phyloP scores from a whole-genome alignment of 2,113 vertebrate genomes.

The Xerus inauris region DNA sequence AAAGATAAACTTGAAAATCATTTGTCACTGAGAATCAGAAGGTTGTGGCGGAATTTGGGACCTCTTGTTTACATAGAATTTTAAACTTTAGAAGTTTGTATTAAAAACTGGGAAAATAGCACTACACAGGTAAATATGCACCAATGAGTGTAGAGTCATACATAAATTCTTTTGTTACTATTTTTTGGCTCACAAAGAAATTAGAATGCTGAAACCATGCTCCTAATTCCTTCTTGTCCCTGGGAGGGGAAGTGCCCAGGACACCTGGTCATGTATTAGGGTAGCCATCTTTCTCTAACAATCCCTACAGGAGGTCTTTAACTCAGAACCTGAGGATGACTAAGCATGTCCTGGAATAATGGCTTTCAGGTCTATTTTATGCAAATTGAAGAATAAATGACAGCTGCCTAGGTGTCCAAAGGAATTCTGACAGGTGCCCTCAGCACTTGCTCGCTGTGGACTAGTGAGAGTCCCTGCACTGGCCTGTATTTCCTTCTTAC shows the following conservation, averaged over 20 bases:
- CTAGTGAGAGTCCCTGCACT: neutral
- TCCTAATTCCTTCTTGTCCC: neutral
- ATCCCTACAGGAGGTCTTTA: neutral
- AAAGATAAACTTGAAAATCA: neutral
- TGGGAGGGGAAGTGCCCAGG: neutral
- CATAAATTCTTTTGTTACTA: neutral
- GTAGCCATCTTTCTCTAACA: neutral
- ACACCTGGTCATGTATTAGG: neutral
- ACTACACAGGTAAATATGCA: neutral
- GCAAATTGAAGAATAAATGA: neutral
- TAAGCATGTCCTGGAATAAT: neutral
- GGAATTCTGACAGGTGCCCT: neutral
- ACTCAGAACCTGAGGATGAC: neutral
- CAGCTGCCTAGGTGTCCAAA: neutral
- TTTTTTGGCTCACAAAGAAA: neutral
- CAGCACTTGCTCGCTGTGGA: neutral
- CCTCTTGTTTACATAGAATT: neutral
- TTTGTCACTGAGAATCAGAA: neutral
- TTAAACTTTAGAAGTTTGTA: neutral
- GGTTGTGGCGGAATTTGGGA: neutral
- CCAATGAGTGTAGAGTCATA: neutral
- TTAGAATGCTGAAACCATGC: neutral
- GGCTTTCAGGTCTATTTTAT: neutral
- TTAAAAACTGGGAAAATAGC: neutral
- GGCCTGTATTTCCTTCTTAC: neutral